These are phyloP conservation scores for Polylopha cassiicola DNA, from an alignment of 2,888 invertebrate species.

Conservation along the genomic window DNA sequence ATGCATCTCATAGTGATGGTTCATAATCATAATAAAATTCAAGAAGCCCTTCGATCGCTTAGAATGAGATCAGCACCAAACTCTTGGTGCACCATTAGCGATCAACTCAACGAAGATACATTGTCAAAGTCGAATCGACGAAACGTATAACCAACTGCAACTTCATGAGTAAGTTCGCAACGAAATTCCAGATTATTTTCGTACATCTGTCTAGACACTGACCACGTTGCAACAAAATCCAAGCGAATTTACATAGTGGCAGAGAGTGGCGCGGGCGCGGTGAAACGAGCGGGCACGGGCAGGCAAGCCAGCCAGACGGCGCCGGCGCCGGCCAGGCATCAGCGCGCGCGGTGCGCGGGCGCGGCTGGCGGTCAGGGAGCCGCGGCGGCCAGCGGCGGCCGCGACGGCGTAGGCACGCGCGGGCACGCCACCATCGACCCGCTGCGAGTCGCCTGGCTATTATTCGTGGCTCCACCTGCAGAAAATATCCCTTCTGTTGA, in stretches of 20 bases:
- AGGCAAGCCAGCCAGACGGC: constrained; percentile 64
- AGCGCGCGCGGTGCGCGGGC: constrained; percentile 65
- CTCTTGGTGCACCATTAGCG: constrained; percentile 7
- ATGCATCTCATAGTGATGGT: too few relatives aligned
- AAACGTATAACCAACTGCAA: too few relatives aligned
- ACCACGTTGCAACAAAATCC: too few relatives aligned
- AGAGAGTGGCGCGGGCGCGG: constrained; percentile 40
- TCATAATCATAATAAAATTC: too few relatives aligned
- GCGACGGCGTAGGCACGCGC: constrained; percentile 76
- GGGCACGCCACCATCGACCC: constrained; percentile 79
- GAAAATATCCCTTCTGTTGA: constrained; percentile 41
- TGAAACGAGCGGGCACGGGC: constrained; percentile 49
- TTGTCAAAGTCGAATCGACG: too few relatives aligned
- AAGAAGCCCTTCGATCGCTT: too few relatives aligned
- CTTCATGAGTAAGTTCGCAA: too few relatives aligned
- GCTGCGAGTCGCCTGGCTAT: constrained; percentile 54
- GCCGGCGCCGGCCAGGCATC: constrained; percentile 53
- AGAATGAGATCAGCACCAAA: constrained; percentile 19
- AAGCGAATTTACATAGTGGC: constrained; percentile 42
- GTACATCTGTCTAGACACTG: too few relatives aligned
- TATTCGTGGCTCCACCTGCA: constrained; percentile 58
- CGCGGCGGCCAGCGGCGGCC: constrained; percentile 64
- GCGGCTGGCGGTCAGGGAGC: constrained; percentile 67
- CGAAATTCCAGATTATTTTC: too few relatives aligned
- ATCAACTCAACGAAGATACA: neutral